A percentile compares a stretch with the other conserved stretches of the same genome.
Evolutionary conservation across 2,797 vertebrate species (phyloP).

Genomic region (Molothrus ater): DNA sequence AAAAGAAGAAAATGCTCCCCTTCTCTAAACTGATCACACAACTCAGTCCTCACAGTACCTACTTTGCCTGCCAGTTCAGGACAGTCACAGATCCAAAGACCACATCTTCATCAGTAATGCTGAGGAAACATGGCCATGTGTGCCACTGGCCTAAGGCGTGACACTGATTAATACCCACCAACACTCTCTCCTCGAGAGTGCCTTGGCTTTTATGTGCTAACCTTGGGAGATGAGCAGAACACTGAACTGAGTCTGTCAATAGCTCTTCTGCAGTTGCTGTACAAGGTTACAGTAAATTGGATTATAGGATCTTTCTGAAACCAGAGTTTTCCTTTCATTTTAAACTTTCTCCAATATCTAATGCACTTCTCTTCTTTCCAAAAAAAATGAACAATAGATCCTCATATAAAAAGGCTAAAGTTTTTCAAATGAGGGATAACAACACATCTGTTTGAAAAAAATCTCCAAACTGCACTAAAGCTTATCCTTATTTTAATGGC

Average conservation of each 20-base stretch:
- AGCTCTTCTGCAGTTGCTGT: background rate
- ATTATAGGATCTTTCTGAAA: background rate
- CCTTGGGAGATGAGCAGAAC: background rate
- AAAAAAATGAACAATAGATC: background rate
- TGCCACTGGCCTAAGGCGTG: background rate
- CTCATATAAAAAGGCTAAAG: background rate
- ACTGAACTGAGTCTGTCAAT: background rate
- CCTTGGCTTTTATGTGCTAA: background rate
- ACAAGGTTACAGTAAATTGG: background rate
- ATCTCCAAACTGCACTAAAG: background rate
- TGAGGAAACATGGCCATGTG: accelerated
- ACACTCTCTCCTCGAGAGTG: background rate
- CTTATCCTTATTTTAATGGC: constrained; percentile 1
- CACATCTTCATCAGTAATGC: background rate
- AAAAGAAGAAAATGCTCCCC: background rate
- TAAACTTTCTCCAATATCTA: background rate
- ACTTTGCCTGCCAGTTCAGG: background rate
- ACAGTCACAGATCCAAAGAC: background rate
- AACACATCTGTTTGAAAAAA: background rate
- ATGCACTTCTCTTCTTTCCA: background rate
- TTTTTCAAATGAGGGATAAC: background rate
- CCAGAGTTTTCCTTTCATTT: background rate
- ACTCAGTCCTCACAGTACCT: background rate
- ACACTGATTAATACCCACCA: background rate
- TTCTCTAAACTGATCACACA: background rate